Evolutionary conservation across 2,888 invertebrate genomes (phyloP).

Genomic region (Heliconius hortense): DNA sequence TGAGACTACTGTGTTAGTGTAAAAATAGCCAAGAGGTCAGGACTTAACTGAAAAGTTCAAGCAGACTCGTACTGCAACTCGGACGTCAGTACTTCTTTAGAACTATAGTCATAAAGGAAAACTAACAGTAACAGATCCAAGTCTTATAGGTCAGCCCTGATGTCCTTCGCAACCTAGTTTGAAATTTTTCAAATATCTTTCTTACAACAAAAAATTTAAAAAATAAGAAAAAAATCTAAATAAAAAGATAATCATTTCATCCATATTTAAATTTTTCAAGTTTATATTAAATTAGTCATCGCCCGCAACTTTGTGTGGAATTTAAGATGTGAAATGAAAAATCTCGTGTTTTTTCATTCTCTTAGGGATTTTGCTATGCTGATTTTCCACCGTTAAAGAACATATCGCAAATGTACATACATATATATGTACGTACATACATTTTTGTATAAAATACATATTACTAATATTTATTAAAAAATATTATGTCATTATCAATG

Average conservation of each 20-base stretch:
- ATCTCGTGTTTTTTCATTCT: too few relatives aligned
- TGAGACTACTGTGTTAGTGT: neutral
- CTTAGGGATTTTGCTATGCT: too few relatives aligned
- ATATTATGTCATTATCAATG: too few relatives aligned
- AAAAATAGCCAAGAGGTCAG: slow-evolving; percentile 12
- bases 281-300: too few relatives aligned
- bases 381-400: too few relatives aligned
- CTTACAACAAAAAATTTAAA: neutral
- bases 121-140: slow-evolving; percentile 6
- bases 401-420: too few relatives aligned
- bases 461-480: too few relatives aligned
- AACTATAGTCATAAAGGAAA: slow-evolving; percentile 19
- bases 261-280: too few relatives aligned
- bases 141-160: neutral
- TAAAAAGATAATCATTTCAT: neutral
- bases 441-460: too few relatives aligned
- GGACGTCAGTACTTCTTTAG: slow-evolving; percentile 12
- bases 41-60: neutral
- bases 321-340: too few relatives aligned
- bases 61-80: slow-evolving; percentile 12
- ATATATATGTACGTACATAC: too few relatives aligned
- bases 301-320: too few relatives aligned
- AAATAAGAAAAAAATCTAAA: neutral
- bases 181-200: neutral
- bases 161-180: neutral